A percentile compares a stretch with the other conserved stretches of the same genome.
These are phyloP conservation scores for Microplitis deprimator DNA, from an alignment of 2,888 invertebrate species.

Conservation along the genomic window DNA sequence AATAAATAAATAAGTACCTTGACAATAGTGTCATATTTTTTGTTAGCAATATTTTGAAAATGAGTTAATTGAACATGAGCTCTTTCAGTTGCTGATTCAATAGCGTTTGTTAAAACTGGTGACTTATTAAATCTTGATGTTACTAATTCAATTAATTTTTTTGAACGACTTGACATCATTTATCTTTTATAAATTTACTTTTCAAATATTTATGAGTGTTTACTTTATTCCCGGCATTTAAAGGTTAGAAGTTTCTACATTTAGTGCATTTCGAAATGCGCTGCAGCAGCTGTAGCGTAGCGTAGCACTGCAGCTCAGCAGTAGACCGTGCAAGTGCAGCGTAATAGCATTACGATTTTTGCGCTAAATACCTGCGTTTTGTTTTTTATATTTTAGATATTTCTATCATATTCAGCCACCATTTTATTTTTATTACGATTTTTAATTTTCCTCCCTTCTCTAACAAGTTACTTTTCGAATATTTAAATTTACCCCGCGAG, in stretches of 20 bases:
- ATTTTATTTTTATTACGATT: too few relatives aligned
- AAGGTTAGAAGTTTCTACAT: slow-evolving; percentile 30
- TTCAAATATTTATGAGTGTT: slow-evolving; percentile 2
- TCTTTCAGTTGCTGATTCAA: slow-evolving; percentile 57
- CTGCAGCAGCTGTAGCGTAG: too few relatives aligned
- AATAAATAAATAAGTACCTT: slow-evolving; percentile 55
- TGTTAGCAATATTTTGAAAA: slow-evolving; percentile 56
- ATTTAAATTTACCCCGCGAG: too few relatives aligned
- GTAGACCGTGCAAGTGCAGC: too few relatives aligned
- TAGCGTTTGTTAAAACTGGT: slow-evolving; percentile 52
- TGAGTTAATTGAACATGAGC: slow-evolving; percentile 58
- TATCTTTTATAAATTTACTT: slow-evolving; percentile 1
- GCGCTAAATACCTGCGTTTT: too few relatives aligned
- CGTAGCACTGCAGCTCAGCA: too few relatives aligned
- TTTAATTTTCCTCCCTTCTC: too few relatives aligned
- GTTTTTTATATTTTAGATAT: too few relatives aligned
- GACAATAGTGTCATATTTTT: slow-evolving; percentile 60
- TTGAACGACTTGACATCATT: slow-evolving; percentile 57
- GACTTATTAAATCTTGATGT: slow-evolving; percentile 56
- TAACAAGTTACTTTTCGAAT: too few relatives aligned
- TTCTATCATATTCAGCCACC: too few relatives aligned
- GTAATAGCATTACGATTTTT: too few relatives aligned
- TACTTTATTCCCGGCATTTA: slow-evolving; percentile 19
- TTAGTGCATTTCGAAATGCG: too few relatives aligned
- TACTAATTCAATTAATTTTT: slow-evolving; percentile 55